Conservation (phyloP, 2,113 vertebrate species). For the Nyctibius bracteatus region DNA sequence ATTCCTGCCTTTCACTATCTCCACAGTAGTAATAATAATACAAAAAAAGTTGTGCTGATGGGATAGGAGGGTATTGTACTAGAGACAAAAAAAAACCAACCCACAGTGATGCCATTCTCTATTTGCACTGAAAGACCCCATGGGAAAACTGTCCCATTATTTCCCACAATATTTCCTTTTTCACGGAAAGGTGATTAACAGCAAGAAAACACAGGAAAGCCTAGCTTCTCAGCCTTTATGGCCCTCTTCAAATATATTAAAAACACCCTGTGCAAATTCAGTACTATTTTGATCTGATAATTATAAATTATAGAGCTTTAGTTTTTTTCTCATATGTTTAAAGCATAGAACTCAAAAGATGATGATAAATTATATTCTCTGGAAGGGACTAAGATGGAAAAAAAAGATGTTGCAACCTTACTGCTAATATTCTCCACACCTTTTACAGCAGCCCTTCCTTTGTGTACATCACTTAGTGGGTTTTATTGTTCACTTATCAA, state of each 20-base stretch:
- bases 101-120: slow-evolving; percentile 27
- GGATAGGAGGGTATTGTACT: slow-evolving; percentile 58
- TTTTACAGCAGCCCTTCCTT: neutral
- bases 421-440: neutral
- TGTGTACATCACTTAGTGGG: accelerated
- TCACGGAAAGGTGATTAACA: slow-evolving; percentile 1
- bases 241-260: neutral
- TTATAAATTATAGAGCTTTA: neutral
- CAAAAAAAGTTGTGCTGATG: slow-evolving; percentile 65
- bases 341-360: neutral
- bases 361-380: neutral
- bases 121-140: slow-evolving; percentile 16
- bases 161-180: slow-evolving; percentile 55
- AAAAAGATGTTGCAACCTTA: neutral
- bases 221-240: neutral
- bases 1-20: slow-evolving; percentile 62
- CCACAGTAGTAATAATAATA: slow-evolving; percentile 47
- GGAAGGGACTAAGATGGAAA: neutral
- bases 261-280: neutral
- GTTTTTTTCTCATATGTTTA: neutral
- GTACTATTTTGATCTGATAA: neutral
- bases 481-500: neutral
- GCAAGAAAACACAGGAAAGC: neutral
- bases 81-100: neutral
- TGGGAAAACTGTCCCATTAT: slow-evolving; percentile 55